These are phyloP conservation scores for Microcebus jonahi DNA, from an alignment of 2,113 vertebrate genomes.

Conservation along the genomic window DNA sequence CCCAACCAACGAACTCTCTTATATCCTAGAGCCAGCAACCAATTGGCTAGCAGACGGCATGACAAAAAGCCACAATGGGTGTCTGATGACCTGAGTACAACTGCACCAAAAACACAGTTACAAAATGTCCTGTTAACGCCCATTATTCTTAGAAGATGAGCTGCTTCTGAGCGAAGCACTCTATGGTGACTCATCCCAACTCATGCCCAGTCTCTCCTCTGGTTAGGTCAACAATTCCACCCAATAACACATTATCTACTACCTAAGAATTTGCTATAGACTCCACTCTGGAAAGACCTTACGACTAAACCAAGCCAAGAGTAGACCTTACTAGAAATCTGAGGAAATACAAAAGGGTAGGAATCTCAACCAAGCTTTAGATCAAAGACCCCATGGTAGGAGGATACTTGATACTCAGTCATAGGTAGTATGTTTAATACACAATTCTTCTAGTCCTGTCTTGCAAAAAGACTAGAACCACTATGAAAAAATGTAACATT, in stretches of 20 bases:
- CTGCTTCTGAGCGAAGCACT: background rate
- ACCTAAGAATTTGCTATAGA: background rate
- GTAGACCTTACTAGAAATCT: background rate
- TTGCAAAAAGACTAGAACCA: constrained; percentile 7
- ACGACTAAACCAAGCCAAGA: background rate
- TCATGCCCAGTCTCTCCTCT: background rate
- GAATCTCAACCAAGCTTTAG: background rate
- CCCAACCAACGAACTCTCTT: background rate
- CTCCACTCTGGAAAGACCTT: background rate
- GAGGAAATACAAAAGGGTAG: background rate
- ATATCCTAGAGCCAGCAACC: background rate
- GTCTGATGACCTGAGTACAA: background rate
- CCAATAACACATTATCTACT: background rate
- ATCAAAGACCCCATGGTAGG: background rate
- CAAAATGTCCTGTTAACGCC: background rate
- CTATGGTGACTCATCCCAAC: background rate
- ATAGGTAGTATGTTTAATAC: background rate
- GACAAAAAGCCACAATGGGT: background rate
- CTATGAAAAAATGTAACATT: background rate
- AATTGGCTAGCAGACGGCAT: background rate
- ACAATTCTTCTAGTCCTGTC: background rate
- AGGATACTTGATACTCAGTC: background rate
- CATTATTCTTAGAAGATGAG: background rate
- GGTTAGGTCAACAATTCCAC: background rate
- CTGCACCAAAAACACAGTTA: constrained; percentile 20